Base-by-base conservation (phyloP, 1,140 invertebrate genomes). In the Dolichoris vasculosae region DNA sequence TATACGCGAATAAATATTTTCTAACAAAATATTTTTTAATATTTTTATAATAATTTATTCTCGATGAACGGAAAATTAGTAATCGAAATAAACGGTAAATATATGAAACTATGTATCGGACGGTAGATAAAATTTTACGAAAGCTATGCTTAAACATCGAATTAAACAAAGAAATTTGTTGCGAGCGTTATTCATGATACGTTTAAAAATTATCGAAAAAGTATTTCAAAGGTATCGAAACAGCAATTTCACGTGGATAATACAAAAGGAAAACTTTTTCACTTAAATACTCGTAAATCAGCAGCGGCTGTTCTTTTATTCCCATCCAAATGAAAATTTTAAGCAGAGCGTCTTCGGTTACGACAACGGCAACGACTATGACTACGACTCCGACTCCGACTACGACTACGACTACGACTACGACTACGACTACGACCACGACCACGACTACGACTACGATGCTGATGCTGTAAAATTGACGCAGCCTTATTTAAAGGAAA, bases 401-500 rank as follows among this genome's bases (percentile, higher is more conserved):
- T n/a, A n/a, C n/a, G n/a, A n/a, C n/a, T n/a, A n/a, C n/a, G 63
- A 64, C 40, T 43, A 73, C 43, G 6, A 13, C 40, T 40, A 46
- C 48, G 40, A 40, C 32, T 46, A 64, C 59, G 78, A 67, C 46
- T 20, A 51, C 46, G 26, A 23, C 43, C 26, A 73, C 8, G 69
- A n/a, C 48, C 23, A 77, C 2, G 75, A 55, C 75, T 48, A 32
- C 51, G 77, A 40, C 30, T 17, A 43, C 30, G 81, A 64, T 26
- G 75, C 75, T 67, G 59, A 64, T 40, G 30, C 43, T 78, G 83
- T 32, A 67, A 77, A 77, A 69, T 79, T 64, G 83, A 69, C 64
- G 76, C 26, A 71, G 78, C 48, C 81, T 82, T 82, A 32, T 78
- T 84, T 79, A 71, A 79, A 51, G 9, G 15, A 40, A 46, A 64